phyloP scores from a whole-genome alignment of 2,888 invertebrate genomes.

The Athrips mouffetella region DNA sequence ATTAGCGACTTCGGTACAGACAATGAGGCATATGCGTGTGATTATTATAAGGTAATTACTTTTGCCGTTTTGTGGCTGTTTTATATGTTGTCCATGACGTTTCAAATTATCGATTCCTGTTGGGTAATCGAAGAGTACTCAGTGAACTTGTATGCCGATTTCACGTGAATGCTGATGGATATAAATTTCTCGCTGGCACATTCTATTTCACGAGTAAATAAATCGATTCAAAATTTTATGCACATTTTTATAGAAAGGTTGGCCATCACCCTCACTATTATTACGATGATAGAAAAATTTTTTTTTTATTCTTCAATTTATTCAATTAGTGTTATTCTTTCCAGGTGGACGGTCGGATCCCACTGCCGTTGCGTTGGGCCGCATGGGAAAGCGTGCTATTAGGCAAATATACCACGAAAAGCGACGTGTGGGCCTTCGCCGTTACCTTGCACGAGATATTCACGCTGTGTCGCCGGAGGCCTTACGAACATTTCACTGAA shows the following conservation, averaged over 20 bases:
- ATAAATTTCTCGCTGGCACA: too few relatives aligned
- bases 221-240: too few relatives aligned
- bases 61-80: too few relatives aligned
- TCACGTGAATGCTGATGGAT: too few relatives aligned
- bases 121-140: too few relatives aligned
- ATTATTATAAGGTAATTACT: conserved; percentile 85
- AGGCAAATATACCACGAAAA: conserved; percentile 92
- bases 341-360: conserved; percentile 82
- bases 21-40: conserved; percentile 86
- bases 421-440: conserved; percentile 94
- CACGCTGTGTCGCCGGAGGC: conserved; percentile 85
- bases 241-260: too few relatives aligned
- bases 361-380: conserved; percentile 93
- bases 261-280: too few relatives aligned
- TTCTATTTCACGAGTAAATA: too few relatives aligned
- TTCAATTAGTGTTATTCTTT: background rate
- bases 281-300: too few relatives aligned
- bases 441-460: conserved; percentile 93
- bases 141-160: too few relatives aligned
- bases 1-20: conserved; percentile 92
- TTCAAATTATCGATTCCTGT: too few relatives aligned
- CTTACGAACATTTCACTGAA: conserved; percentile 87
- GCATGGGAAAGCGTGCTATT: conserved; percentile 90
- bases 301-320: background rate
- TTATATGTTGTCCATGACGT: too few relatives aligned